Conservation (phyloP, 1,140 invertebrate species). For the Tribolium madens region DNA sequence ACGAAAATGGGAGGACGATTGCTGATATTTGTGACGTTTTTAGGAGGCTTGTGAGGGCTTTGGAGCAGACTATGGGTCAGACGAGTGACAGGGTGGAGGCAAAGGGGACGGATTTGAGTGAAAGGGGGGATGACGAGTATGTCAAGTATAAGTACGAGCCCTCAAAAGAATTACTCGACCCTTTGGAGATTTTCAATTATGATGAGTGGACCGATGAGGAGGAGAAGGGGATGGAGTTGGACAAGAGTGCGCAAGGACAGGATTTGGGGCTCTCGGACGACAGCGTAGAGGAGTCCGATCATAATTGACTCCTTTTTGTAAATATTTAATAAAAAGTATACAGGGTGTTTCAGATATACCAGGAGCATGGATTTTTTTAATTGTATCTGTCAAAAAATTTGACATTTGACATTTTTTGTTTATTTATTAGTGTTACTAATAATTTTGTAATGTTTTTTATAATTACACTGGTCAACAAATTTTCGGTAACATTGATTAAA, state of each 20-base stretch:
- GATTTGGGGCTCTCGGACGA: not conserved
- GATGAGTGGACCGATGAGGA: not conserved
- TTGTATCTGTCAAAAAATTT: too few relatives aligned
- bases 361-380: too few relatives aligned
- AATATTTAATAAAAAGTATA: not conserved
- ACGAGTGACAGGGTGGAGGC: not conserved
- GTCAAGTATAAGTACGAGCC: slow-evolving; percentile 26
- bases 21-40: slow-evolving; percentile 52
- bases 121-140: slow-evolving; percentile 1
- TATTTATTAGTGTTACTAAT: too few relatives aligned
- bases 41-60: slow-evolving; percentile 43
- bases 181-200: not conserved
- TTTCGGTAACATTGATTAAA: too few relatives aligned
- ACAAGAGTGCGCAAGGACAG: not conserved
- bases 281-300: not conserved
- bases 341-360: too few relatives aligned
- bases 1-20: slow-evolving; percentile 51
- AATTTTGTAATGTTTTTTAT: too few relatives aligned
- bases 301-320: not conserved
- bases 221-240: not conserved
- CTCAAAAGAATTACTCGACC: not conserved
- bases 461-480: too few relatives aligned
- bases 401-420: too few relatives aligned
- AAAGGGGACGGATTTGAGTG: not conserved
- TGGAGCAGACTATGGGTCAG: slow-evolving; percentile 3